Percentiles rank a stretch among this genome's conserved stretches.
These are phyloP conservation scores for Antechinus flavipes DNA, from an alignment of 2,113 vertebrate genomes.

Conservation along the genomic window DNA sequence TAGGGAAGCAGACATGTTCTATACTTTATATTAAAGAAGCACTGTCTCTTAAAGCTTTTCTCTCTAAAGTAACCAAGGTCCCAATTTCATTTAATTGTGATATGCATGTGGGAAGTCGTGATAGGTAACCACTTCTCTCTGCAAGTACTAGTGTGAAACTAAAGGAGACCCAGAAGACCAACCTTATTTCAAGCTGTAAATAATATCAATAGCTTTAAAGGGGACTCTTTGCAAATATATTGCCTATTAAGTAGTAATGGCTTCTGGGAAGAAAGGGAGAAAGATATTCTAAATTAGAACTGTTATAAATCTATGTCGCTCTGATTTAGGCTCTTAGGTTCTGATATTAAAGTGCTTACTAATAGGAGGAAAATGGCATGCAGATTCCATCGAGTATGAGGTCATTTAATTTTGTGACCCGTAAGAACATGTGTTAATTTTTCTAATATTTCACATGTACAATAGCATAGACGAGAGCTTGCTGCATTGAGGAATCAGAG, in stretches of 20 bases:
- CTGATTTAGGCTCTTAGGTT: neutral
- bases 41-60: conserved; percentile 32
- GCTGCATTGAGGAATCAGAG: neutral
- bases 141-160: conserved; percentile 59
- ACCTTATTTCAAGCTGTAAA: conserved; percentile 67
- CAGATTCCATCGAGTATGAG: neutral
- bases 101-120: conserved; percentile 67
- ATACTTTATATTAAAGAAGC: conserved; percentile 15
- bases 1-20: conserved; percentile 11
- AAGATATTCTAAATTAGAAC: conserved; percentile 16
- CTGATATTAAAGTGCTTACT: neutral
- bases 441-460: neutral
- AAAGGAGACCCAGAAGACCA: conserved; percentile 70
- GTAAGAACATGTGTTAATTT: neutral
- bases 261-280: conserved; percentile 48
- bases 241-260: conserved; percentile 59
- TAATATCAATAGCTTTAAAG: conserved; percentile 58
- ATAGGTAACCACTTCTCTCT: conserved; percentile 76
- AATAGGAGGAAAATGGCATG: accelerated
- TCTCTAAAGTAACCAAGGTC: conserved; percentile 39
- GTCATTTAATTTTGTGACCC: neutral
- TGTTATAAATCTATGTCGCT: neutral
- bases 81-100: conserved; percentile 63
- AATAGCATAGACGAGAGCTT: neutral
- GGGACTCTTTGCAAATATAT: conserved; percentile 15